A percentile compares a stretch with the other conserved stretches of the same genome.
phyloP scores from a whole-genome alignment of 2,113 vertebrate species.

The Nicator chloris region DNA sequence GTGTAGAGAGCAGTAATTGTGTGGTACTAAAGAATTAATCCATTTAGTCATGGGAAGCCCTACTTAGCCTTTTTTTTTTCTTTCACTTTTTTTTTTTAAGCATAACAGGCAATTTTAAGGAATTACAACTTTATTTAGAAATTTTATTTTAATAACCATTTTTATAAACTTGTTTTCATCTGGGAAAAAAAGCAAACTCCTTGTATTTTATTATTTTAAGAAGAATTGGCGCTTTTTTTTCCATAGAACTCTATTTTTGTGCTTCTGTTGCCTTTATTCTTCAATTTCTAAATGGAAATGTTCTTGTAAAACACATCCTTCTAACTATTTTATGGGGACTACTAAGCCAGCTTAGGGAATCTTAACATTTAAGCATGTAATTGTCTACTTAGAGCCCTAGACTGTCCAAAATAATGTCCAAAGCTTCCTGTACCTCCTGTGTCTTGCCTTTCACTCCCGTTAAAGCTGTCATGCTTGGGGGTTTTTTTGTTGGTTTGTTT shows the following conservation, averaged over 20 bases:
- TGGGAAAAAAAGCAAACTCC: neutral
- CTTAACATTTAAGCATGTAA: neutral
- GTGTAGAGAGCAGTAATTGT: conserved; percentile 76
- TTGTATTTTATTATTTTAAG: neutral
- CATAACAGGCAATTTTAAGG: conserved; percentile 51
- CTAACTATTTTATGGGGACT: neutral
- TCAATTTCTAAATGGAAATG: neutral
- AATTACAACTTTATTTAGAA: conserved; percentile 19
- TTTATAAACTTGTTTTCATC: neutral
- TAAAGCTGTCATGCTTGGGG: neutral
- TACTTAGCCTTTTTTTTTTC: conserved; percentile 54
- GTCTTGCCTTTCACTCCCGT: neutral
- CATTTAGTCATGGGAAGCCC: conserved; percentile 84
- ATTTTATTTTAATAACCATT: conserved; percentile 18
- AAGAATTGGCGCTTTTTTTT: fast-evolving
- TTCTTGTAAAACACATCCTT: neutral
- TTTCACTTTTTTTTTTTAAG: conserved; percentile 41
- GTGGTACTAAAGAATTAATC: conserved; percentile 81
- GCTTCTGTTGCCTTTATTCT: conserved; percentile 12
- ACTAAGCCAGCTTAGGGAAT: conserved; percentile 27
- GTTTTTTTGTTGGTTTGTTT: neutral
- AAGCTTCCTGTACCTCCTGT: neutral
- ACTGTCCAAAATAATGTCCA: neutral
- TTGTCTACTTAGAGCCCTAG: neutral
- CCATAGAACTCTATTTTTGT: neutral